Evolutionary conservation across 1,140 invertebrate genomes (phyloP).

Genomic region (Drosophila chauvacae): DNA sequence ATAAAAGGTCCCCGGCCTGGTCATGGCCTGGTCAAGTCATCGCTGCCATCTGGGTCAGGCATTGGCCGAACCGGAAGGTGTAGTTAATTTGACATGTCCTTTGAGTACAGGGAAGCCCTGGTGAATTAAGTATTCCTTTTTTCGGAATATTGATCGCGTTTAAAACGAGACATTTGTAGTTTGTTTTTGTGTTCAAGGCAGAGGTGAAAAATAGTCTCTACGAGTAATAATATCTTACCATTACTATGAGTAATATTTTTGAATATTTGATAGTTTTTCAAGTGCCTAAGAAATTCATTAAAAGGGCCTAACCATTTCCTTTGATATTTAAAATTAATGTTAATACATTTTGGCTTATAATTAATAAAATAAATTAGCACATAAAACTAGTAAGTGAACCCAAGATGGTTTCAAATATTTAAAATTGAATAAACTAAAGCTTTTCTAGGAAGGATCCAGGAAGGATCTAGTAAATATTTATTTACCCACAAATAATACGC

Average conservation of each 20-base stretch:
- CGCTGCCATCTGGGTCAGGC: conserved; percentile 36
- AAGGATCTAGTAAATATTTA: no score
- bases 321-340: not conserved
- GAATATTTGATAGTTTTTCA: not conserved
- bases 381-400: not conserved
- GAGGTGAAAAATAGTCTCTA: no score
- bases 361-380: not conserved
- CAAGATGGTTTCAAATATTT: not conserved
- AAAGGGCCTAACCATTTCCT: no score
- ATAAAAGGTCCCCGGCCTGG: conserved; percentile 43
- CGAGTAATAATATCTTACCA: not conserved
- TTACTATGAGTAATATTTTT: not conserved
- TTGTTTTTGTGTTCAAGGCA: not conserved
- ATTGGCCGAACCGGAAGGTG: conserved; percentile 1
- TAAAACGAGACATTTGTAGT: conserved; percentile 8
- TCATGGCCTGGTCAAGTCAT: conserved; percentile 34
- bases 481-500: not conserved
- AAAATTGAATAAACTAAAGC: not conserved
- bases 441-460: not conserved
- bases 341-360: no score
- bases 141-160: conserved; percentile 3
- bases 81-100: conserved; percentile 9
- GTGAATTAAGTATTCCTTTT: conserved; percentile 2
- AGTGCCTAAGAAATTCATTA: not conserved
- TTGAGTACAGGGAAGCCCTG: conserved; percentile 7